These are phyloP conservation scores for Dromaius novaehollandiae DNA, from an alignment of 2,113 vertebrate genomes.

Conservation along the genomic window DNA sequence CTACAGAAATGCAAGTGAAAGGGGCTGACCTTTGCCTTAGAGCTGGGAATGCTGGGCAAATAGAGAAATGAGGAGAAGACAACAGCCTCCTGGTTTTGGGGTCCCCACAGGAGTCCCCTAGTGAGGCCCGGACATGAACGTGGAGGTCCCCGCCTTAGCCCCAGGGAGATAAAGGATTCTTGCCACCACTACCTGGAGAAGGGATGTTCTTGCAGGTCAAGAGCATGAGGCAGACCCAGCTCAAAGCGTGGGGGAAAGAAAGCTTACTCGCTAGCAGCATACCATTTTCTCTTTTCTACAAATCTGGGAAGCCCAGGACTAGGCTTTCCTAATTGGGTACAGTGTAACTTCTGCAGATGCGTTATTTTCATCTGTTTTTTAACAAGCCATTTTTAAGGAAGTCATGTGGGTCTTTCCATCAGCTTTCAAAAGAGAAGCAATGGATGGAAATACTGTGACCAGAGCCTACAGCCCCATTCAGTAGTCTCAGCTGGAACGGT, in stretches of 20 bases:
- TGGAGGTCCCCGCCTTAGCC: background rate
- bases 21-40: background rate
- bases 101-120: background rate
- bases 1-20: background rate
- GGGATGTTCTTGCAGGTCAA: background rate
- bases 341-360: background rate
- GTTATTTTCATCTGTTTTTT: background rate
- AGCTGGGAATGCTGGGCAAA: background rate
- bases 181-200: background rate
- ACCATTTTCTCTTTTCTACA: background rate
- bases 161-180: background rate
- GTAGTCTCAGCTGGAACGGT: background rate
- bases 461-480: rapidly evolving
- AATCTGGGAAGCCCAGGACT: background rate
- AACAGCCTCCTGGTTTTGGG: background rate
- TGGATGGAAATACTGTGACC: background rate
- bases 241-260: rapidly evolving
- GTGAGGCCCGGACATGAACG: background rate
- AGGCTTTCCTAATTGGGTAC: background rate
- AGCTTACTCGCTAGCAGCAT: background rate
- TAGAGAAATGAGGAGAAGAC: rapidly evolving
- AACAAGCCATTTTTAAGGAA: background rate
- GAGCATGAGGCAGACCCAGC: background rate
- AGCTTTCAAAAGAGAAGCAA: background rate
- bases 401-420: background rate